Conservation (phyloP, 53 echinoderm and acorn worm species). For the Apostichopus leukothele region DNA sequence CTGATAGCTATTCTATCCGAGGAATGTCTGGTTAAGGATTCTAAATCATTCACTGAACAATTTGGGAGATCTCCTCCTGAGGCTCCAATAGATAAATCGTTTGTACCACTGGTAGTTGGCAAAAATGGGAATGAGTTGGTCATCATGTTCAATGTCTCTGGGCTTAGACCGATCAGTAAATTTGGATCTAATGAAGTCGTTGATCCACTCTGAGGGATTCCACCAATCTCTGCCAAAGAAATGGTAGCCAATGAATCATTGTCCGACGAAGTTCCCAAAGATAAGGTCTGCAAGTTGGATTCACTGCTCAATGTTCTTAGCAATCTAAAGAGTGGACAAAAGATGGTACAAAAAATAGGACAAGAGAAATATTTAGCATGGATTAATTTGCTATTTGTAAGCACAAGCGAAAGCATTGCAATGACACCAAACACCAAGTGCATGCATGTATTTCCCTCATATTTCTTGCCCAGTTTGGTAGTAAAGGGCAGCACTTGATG, state of each 20-base stretch:
- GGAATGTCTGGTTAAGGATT: conserved; percentile 16
- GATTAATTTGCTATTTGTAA: too few relatives aligned
- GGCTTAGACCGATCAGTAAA: conserved; percentile 42
- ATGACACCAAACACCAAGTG: too few relatives aligned
- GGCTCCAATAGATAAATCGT: conserved; percentile 7
- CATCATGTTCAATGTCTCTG: conserved; percentile 45
- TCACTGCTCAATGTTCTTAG: conserved; percentile 34
- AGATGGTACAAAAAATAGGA: too few relatives aligned
- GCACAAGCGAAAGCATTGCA: too few relatives aligned
- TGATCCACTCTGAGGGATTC: conserved; percentile 30
- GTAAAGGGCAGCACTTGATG: too few relatives aligned
- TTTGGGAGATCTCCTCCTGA: neutral
- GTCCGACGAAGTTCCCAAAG: neutral
- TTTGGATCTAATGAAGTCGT: conserved; percentile 22
- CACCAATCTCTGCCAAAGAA: conserved; percentile 44
- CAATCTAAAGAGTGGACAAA: neutral
- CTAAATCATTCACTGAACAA: conserved; percentile 16
- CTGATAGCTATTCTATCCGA: conserved; percentile 4
- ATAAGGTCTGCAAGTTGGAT: conserved; percentile 22
- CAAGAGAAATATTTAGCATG: too few relatives aligned
- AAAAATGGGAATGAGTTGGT: conserved; percentile 26
- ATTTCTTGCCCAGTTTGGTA: too few relatives aligned
- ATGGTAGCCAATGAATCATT: conserved; percentile 41
- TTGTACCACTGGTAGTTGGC: conserved; percentile 15
- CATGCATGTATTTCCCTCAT: too few relatives aligned